phyloP scores from a whole-genome alignment of 2,888 invertebrate species.

The Ichneumoninae sp. region DNA sequence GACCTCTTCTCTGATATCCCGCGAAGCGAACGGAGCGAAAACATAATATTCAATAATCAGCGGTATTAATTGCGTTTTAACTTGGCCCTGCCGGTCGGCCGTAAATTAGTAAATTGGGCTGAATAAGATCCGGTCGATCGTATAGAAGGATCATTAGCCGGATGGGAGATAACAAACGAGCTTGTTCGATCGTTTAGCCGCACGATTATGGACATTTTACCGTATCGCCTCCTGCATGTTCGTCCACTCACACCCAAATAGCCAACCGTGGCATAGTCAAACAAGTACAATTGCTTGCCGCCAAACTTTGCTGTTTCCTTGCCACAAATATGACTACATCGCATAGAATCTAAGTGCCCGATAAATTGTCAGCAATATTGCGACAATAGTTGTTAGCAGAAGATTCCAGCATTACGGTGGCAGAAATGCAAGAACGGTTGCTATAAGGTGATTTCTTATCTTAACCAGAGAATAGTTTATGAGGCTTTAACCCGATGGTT shows the following conservation, averaged over 20 bases:
- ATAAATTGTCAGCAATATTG: too few relatives aligned
- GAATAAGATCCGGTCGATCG: constrained; percentile 1
- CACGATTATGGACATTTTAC: neutral
- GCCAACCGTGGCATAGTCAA: too few relatives aligned
- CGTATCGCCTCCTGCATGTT: neutral
- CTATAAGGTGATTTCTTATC: too few relatives aligned
- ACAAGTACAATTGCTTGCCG: too few relatives aligned
- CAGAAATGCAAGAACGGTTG: too few relatives aligned
- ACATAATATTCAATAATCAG: constrained; percentile 39
- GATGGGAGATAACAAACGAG: neutral
- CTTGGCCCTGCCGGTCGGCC: constrained; percentile 6
- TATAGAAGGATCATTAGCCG: neutral
- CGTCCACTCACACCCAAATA: neutral
- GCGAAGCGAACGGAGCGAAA: neutral
- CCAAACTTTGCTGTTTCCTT: too few relatives aligned
- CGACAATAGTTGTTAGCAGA: too few relatives aligned
- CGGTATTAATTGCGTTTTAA: constrained; percentile 36
- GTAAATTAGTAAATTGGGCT: constrained; percentile 21
- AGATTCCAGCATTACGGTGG: too few relatives aligned
- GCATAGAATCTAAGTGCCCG: too few relatives aligned
- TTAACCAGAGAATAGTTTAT: too few relatives aligned
- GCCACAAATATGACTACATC: too few relatives aligned
- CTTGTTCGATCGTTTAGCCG: neutral
- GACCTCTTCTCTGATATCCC: neutral
- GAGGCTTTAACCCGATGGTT: too few relatives aligned